phyloP scores from a whole-genome alignment of 1,140 invertebrate genomes.

The Adoxophyes honmai region DNA sequence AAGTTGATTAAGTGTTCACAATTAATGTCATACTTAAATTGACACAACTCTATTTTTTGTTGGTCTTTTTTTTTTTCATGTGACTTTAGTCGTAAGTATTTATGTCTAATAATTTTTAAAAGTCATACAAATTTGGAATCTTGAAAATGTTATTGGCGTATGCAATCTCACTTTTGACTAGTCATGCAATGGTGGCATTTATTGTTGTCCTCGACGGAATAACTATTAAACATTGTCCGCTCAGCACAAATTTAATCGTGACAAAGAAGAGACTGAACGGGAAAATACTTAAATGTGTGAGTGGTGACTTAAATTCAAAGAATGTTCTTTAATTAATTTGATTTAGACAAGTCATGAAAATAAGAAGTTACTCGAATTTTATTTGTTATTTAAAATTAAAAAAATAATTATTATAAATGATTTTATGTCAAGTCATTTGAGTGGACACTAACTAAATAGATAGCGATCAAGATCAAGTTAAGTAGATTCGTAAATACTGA shows the following conservation, averaged over 20 bases:
- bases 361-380: no score
- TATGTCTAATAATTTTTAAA: conserved; percentile 4
- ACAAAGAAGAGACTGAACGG: conserved; percentile 7
- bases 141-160: conserved; percentile 24
- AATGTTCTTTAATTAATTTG: neutral
- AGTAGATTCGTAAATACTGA: no score
- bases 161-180: conserved; percentile 32
- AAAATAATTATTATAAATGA: no score
- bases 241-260: neutral
- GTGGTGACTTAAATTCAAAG: neutral
- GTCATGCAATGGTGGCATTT: conserved; percentile 42
- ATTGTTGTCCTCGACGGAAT: conserved; percentile 20
- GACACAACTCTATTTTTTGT: conserved; percentile 36
- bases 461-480: no score
- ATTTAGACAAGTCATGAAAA: neutral
- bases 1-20: conserved; percentile 43
- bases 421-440: no score
- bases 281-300: neutral
- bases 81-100: conserved; percentile 9
- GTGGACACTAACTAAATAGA: no score
- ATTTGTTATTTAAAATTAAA: no score
- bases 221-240: neutral
- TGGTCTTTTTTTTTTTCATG: conserved; percentile 36
- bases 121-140: conserved; percentile 5
- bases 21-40: conserved; percentile 23